Conservation (phyloP, 2,888 invertebrate species). For the Pollenia amentaria region DNA sequence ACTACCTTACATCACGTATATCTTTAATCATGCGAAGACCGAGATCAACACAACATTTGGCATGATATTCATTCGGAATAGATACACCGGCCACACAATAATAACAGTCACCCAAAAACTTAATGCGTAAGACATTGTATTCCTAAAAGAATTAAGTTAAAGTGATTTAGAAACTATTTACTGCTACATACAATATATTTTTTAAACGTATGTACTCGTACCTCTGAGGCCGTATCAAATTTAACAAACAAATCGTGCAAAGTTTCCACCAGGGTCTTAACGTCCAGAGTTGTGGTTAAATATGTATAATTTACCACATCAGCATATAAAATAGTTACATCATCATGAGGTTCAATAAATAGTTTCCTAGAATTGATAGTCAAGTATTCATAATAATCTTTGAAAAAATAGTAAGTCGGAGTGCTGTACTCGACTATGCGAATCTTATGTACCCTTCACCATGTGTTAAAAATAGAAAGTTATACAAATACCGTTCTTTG, state of each 20-base stretch:
- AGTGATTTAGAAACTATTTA: not conserved
- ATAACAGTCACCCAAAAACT: conserved; percentile 97
- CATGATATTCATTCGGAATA: conserved; percentile 91
- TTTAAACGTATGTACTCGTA: conserved; percentile 80
- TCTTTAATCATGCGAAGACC: conserved; percentile 97
- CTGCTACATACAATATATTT: not conserved
- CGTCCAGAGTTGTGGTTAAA: conserved; percentile 90
- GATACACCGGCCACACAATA: conserved; percentile 96
- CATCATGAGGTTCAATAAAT: conserved; percentile 94
- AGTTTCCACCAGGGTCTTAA: conserved; percentile 93
- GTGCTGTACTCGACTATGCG: too few species aligned
- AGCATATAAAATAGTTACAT: conserved; percentile 95
- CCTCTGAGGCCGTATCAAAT: conserved; percentile 96
- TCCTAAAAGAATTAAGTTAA: conserved; percentile 84
- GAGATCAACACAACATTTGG: conserved; percentile 94
- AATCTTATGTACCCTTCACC: too few species aligned
- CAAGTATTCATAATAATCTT: not conserved
- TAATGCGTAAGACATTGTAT: conserved; percentile 92
- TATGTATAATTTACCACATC: conserved; percentile 96
- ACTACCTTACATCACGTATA: conserved; percentile 91
- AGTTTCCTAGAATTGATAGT: conserved; percentile 87
- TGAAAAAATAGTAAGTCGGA: not conserved
- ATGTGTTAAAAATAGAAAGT: too few species aligned
- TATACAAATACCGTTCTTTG: too few species aligned
- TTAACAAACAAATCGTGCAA: conserved; percentile 95